These are phyloP conservation scores for Meles meles DNA, from an alignment of 2,113 vertebrate species.

Conservation along the genomic window DNA sequence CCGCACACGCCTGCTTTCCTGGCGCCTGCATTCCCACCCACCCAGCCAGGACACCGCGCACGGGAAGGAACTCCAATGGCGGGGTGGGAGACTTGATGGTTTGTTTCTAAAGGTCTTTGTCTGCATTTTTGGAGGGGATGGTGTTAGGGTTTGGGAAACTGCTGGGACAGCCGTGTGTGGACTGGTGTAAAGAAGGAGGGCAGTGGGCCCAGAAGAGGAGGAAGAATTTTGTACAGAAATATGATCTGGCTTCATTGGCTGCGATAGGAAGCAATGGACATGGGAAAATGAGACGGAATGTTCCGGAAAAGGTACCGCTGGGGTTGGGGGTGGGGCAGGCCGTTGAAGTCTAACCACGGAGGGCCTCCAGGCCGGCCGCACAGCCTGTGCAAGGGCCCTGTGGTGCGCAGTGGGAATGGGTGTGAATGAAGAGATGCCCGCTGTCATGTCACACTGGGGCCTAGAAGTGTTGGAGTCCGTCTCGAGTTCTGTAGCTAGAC, in stretches of 20 bases:
- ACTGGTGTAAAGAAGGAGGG: fast-evolving
- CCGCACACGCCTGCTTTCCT: too few relatives aligned
- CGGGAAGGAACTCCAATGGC: fast-evolving
- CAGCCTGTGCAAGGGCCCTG: not conserved
- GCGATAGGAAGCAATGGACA: fast-evolving
- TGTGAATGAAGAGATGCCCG: too few relatives aligned
- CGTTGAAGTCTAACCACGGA: not conserved
- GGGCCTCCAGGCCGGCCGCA: too few relatives aligned
- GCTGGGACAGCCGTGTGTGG: fast-evolving
- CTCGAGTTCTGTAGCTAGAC: not conserved
- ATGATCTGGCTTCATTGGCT: not conserved
- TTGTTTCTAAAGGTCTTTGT: not conserved
- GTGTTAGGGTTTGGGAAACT: not conserved
- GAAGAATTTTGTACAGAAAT: fast-evolving
- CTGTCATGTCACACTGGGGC: not conserved
- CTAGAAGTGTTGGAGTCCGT: not conserved
- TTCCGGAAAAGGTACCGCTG: not conserved
- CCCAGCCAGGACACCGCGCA: not conserved
- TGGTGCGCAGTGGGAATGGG: fast-evolving
- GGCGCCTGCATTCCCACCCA: not conserved
- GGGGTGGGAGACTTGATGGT: fast-evolving
- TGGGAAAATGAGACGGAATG: not conserved
- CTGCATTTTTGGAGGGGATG: not conserved
- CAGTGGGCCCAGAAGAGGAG: too few relatives aligned
- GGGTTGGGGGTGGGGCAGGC: too few relatives aligned